phyloP scores from a whole-genome alignment of 2,797 vertebrate species.

The Myripristis jacobus region DNA sequence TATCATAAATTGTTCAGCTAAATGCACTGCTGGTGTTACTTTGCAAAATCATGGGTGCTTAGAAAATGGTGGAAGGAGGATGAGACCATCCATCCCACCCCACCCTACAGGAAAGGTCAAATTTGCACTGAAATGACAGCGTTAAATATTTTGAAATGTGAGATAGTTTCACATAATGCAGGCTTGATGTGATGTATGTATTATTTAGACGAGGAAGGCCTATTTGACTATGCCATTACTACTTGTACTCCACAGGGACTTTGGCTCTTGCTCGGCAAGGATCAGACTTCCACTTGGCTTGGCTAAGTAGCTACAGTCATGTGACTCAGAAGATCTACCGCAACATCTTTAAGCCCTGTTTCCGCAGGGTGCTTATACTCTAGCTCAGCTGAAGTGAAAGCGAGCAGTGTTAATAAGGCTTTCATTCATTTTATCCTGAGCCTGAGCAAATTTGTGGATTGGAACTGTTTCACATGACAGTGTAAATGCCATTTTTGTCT shows the following conservation, averaged over 20 bases:
- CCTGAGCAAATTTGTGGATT: not conserved
- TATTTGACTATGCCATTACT: slow-evolving; percentile 72
- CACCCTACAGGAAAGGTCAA: slow-evolving; percentile 15
- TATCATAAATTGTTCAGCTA: slow-evolving; percentile 52
- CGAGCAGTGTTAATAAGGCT: slow-evolving; percentile 21
- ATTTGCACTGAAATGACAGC: slow-evolving; percentile 25
- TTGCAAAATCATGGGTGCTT: slow-evolving; percentile 10
- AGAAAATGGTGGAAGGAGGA: slow-evolving; percentile 25
- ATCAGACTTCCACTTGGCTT: slow-evolving; percentile 72
- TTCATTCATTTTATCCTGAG: slow-evolving; percentile 28
- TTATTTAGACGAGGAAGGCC: slow-evolving; percentile 68
- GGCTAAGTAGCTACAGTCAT: slow-evolving; percentile 71
- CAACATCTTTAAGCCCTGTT: slow-evolving; percentile 59
- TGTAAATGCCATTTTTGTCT: slow-evolving; percentile 18
- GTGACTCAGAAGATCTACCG: slow-evolving; percentile 65
- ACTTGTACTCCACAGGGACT: slow-evolving; percentile 65
- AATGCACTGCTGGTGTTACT: slow-evolving; percentile 19
- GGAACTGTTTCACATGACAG: slow-evolving; percentile 16
- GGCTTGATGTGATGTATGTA: slow-evolving; percentile 50
- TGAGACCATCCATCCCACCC: not conserved
- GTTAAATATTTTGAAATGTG: slow-evolving; percentile 45
- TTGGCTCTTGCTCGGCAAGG: slow-evolving; percentile 62
- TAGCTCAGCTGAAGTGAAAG: slow-evolving; percentile 25
- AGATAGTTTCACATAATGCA: slow-evolving; percentile 31
- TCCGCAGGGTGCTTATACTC: slow-evolving; percentile 46